Evolutionary conservation across 2,888 invertebrate genomes (phyloP).

Genomic region (Drosophila aldrichi): DNA sequence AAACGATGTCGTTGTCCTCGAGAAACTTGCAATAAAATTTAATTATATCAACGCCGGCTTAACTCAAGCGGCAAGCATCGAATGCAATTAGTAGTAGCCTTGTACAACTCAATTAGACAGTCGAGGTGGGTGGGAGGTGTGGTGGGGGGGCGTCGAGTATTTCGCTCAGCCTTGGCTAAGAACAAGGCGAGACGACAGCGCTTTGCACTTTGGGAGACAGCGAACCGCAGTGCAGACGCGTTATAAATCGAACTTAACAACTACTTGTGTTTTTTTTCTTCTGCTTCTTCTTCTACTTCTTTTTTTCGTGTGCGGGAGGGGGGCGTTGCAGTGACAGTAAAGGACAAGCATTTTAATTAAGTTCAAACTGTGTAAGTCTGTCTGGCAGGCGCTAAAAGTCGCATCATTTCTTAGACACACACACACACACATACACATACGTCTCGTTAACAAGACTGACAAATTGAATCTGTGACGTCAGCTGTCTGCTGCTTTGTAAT

Average conservation of each 20-base stretch:
- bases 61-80: slow-evolving; percentile 82
- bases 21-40: slow-evolving; percentile 73
- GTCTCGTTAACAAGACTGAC: slow-evolving; percentile 69
- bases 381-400: slow-evolving; percentile 74
- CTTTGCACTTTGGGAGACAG: slow-evolving; percentile 78
- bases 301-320: slow-evolving; percentile 4
- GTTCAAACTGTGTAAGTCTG: slow-evolving; percentile 68
- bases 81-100: slow-evolving; percentile 84
- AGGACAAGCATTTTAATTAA: slow-evolving; percentile 81
- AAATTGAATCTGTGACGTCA: slow-evolving; percentile 75
- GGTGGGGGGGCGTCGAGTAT: not conserved
- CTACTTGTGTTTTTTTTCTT: slow-evolving; percentile 45
- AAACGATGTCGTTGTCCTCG: slow-evolving; percentile 51
- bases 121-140: too few species aligned
- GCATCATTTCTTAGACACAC: slow-evolving; percentile 61
- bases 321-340: slow-evolving; percentile 4
- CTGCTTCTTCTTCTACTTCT: too few species aligned
- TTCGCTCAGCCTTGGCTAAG: slow-evolving; percentile 33
- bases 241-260: slow-evolving; percentile 80
- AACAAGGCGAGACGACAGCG: slow-evolving; percentile 44
- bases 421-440: not conserved
- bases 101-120: slow-evolving; percentile 84
- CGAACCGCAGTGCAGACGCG: slow-evolving; percentile 72
- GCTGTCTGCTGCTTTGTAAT: slow-evolving; percentile 62
- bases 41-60: slow-evolving; percentile 77